phyloP scores from a whole-genome alignment of 2,797 vertebrate species.

The Carduelis carduelis region DNA sequence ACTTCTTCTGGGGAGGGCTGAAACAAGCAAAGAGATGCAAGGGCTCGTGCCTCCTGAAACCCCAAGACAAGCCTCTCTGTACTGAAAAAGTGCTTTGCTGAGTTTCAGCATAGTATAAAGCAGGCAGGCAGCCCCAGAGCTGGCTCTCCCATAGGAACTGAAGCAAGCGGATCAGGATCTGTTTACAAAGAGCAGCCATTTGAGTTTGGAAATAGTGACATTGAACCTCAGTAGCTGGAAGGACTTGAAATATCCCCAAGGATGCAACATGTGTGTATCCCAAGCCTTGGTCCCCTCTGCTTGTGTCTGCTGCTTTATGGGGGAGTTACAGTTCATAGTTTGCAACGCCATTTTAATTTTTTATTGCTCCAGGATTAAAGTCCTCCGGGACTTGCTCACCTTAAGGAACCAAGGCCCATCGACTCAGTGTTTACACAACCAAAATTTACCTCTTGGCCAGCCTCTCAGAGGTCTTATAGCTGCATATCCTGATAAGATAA shows the following conservation, averaged over 20 bases:
- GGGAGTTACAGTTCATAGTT: not conserved
- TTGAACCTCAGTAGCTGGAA: not conserved
- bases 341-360: not conserved
- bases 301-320: not conserved
- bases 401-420: not conserved
- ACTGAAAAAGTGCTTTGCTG: not conserved
- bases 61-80: not conserved
- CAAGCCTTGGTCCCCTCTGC: not conserved
- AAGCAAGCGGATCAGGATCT: not conserved
- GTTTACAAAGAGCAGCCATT: not conserved
- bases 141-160: not conserved
- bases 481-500: conserved; percentile 27
- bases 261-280: not conserved
- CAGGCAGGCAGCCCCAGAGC: not conserved
- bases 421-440: not conserved
- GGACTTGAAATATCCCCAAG: not conserved
- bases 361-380: not conserved
- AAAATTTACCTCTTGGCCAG: not conserved
- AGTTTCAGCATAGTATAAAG: not conserved
- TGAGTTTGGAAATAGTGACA: not conserved
- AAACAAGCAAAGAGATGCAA: not conserved
- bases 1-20: not conserved
- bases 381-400: not conserved
- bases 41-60: not conserved
- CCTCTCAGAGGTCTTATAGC: not conserved